Conservation (phyloP, 1,140 invertebrate species). For the Epicauta chinensis region DNA sequence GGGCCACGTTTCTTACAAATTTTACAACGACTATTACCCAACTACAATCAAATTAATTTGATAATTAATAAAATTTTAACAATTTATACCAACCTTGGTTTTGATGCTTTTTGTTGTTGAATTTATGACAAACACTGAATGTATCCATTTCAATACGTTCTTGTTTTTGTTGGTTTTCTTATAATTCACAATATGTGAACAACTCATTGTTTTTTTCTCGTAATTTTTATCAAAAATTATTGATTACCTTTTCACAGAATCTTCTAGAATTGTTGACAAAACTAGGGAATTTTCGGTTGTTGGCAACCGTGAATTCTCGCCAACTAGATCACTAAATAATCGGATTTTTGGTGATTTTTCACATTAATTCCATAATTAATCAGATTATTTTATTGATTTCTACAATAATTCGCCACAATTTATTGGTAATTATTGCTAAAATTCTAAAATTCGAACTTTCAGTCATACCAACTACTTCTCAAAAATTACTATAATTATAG, state of each 20-base stretch:
- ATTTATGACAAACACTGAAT: constrained; percentile 69
- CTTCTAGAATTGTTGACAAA: neutral
- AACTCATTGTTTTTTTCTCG: constrained; percentile 26
- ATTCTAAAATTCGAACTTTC: too few species aligned
- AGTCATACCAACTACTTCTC: too few species aligned
- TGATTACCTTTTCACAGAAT: neutral
- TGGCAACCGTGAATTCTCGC: too few species aligned
- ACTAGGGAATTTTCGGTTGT: too few species aligned
- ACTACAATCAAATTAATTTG: constrained; percentile 48
- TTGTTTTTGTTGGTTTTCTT: constrained; percentile 42
- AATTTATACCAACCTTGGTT: constrained; percentile 60
- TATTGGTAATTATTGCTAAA: too few species aligned
- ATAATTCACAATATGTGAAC: constrained; percentile 33
- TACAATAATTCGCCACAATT: too few species aligned
- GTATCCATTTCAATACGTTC: constrained; percentile 57
- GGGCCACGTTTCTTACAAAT: constrained; percentile 68
- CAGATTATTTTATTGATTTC: too few species aligned
- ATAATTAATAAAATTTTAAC: constrained; percentile 17
- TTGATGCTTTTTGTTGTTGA: constrained; percentile 60
- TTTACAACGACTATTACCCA: constrained; percentile 68
- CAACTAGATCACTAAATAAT: too few species aligned
- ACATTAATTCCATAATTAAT: too few species aligned
- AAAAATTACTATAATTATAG: too few species aligned
- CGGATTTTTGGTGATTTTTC: too few species aligned
- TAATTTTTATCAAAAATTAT: constrained; percentile 3